These are phyloP conservation scores for Bombylius major DNA, from an alignment of 2,888 invertebrate species.

Conservation along the genomic window DNA sequence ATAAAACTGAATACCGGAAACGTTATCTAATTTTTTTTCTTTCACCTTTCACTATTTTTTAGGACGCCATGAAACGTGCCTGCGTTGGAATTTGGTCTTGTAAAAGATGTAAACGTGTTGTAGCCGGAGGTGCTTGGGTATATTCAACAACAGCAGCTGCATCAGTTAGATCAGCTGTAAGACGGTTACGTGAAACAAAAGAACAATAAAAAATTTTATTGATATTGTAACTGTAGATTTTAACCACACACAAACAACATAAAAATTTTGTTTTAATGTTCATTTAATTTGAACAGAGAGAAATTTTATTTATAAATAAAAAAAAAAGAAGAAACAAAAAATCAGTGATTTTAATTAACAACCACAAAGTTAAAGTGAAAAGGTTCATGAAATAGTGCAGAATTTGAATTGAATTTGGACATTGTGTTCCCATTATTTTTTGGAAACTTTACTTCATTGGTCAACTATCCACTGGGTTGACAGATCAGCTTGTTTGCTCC, in stretches of 20 bases:
- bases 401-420: no score
- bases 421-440: no score
- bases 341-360: no score
- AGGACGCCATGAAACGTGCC: slow-evolving; percentile 97
- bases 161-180: slow-evolving; percentile 91
- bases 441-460: no score
- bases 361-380: no score
- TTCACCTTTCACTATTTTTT: slow-evolving; percentile 24
- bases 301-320: not conserved
- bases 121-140: slow-evolving; percentile 98
- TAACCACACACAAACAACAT: no score
- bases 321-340: not conserved
- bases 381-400: no score
- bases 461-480: no score
- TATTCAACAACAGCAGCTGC: slow-evolving; percentile 97
- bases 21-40: no score
- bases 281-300: no score
- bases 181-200: slow-evolving; percentile 80
- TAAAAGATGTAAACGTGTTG: slow-evolving; percentile 91
- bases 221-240: not conserved
- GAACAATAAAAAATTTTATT: slow-evolving; percentile 28
- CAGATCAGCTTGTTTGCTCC: no score
- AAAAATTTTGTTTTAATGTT: not conserved
- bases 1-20: no score
- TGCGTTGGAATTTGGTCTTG: slow-evolving; percentile 99